These are phyloP conservation scores for Macrochelys suwanniensis DNA, from an alignment of 2,797 vertebrate species.

Conservation along the genomic window DNA sequence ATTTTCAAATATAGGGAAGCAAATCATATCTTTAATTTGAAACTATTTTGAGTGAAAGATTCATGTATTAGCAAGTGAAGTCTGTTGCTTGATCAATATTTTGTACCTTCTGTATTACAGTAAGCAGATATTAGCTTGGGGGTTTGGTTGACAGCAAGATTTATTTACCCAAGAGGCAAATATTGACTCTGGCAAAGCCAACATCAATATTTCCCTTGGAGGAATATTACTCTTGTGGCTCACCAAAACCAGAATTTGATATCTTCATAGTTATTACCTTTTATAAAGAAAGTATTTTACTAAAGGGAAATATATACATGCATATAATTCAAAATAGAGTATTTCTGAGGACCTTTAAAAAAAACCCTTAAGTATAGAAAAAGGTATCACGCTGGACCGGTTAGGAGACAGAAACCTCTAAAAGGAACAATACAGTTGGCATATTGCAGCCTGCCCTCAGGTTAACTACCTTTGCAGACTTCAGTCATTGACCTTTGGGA, in stretches of 20 bases:
- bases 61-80: constrained; percentile 59
- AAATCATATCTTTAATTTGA: constrained; percentile 41
- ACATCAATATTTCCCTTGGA: constrained; percentile 64
- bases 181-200: constrained; percentile 61
- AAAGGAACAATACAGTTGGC: constrained; percentile 17
- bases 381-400: neutral
- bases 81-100: constrained; percentile 8
- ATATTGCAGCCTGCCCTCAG: constrained; percentile 15
- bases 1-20: constrained; percentile 24
- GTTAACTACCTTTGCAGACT: neutral
- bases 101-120: constrained; percentile 58
- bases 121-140: constrained; percentile 65
- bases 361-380: neutral
- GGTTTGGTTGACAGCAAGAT: constrained; percentile 68
- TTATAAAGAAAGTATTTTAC: constrained; percentile 8
- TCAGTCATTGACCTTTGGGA: constrained; percentile 37
- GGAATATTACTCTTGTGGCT: constrained; percentile 59
- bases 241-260: constrained; percentile 61
- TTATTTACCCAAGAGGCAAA: constrained; percentile 67
- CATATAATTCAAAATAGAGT: constrained; percentile 1
- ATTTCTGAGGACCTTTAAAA: neutral
- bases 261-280: constrained; percentile 56
- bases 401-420: neutral
- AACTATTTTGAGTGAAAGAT: constrained; percentile 52
- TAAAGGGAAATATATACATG: constrained; percentile 7